Base-by-base conservation (phyloP, 1,140 invertebrate species). In the Globodera rostochiensis region DNA sequence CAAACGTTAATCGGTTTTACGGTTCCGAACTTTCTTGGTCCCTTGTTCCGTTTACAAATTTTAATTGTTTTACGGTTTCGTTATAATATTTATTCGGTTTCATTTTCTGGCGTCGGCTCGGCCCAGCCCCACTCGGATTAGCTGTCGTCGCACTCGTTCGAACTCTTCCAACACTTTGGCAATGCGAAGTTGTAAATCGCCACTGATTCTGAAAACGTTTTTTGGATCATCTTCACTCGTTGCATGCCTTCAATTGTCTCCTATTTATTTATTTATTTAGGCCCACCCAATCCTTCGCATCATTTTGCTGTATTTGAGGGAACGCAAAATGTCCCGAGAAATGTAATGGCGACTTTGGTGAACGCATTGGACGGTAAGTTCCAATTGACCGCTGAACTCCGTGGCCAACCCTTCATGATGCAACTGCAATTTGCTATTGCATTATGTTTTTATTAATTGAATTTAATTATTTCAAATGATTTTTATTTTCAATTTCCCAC, bases 81-180 rank as follows among this genome's bases (percentile, higher is more conserved):
- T 36, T 3, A 36, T 36, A 36, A 36, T 36, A 1, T 36, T 36
- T 36, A 36, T 36, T 36, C 36, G 36, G 2, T 36, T 36, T 36
- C 3, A 36, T 36, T 36, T 36, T 36, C 36, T 36, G 1, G 36
- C 36, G 36, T 36, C 36, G 36, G 36, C 36, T 36, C 60, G 67
- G 7, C 67, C 36, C 6, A 15, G 15, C 19, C 67, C 19, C 25
- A 71, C 69, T 36, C 21, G 9, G 25, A 78, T 78, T 49, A 78
- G 70, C 46, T 78, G 76, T 25, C 76, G 64, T 13, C 70, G 36
- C 13, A 70, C 76, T 9, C 46, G 57, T 21, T 71, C 64, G 49
- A 78, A 78, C 70, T 78, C 76, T 36, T 78, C 57, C 47, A 78
- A 47, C 69, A 78, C 76, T 70, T 78, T 78, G 50, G 76, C 70